A percentile compares a stretch with the other conserved stretches of the same genome.
Evolutionary conservation across 2,113 vertebrate genomes (phyloP).

Genomic region (Clinocottus analis): DNA sequence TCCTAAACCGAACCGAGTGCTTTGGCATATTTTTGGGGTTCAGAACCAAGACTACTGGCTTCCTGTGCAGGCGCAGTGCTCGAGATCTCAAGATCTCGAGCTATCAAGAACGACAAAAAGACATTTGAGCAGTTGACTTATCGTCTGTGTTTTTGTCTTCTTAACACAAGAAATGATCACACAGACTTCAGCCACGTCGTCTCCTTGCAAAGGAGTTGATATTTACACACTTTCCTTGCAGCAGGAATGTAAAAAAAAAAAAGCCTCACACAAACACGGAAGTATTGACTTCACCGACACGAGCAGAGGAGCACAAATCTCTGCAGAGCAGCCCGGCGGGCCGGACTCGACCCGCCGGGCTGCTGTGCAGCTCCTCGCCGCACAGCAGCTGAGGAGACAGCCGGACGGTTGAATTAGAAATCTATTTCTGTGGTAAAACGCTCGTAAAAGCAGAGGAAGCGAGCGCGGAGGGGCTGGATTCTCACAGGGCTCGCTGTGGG

Average conservation of each 20-base stretch:
- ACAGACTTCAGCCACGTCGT: not conserved
- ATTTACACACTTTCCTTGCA: not conserved
- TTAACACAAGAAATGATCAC: not conserved
- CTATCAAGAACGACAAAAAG: no score
- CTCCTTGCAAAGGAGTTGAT: no score
- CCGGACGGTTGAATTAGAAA: constrained; percentile 55
- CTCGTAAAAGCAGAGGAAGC: constrained; percentile 21
- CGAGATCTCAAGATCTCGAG: no score
- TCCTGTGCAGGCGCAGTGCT: no score
- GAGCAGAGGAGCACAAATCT: not conserved
- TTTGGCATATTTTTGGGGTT: no score
- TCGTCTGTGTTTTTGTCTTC: not conserved
- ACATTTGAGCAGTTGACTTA: not conserved
- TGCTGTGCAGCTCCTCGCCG: constrained; percentile 13
- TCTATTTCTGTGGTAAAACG: constrained; percentile 35
- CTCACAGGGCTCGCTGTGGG: not conserved
- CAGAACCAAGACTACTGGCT: no score
- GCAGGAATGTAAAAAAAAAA: not conserved
- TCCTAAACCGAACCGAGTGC: no score
- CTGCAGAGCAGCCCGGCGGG: not conserved
- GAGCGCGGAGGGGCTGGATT: not conserved
- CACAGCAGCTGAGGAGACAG: constrained; percentile 58
- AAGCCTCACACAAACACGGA: no score
- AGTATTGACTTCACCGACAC: not conserved
- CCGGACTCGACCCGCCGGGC: not conserved